Percentiles rank a stretch among this genome's conserved stretches.
phyloP scores from a whole-genome alignment of 1,140 invertebrate species.

The Habropoda laboriosa region DNA sequence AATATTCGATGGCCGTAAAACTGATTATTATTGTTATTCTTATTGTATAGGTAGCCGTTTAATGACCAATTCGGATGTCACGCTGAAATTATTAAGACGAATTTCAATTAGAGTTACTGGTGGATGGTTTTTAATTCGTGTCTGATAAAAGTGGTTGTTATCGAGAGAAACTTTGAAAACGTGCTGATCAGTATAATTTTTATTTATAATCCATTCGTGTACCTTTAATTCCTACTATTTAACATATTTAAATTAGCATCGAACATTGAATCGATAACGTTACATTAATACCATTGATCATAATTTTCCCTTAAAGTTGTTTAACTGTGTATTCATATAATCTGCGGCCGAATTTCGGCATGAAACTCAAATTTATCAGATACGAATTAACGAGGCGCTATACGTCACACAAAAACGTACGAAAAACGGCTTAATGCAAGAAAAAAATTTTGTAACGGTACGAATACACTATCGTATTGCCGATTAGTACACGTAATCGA shows the following conservation, averaged over 20 bases:
- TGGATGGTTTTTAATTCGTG: conserved; percentile 16
- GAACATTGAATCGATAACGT: not conserved
- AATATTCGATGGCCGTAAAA: conserved; percentile 6
- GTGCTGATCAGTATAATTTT: too few species aligned
- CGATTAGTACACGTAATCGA: conserved; percentile 47
- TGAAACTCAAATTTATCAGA: not conserved
- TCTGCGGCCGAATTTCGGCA: not conserved
- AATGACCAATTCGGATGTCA: not conserved
- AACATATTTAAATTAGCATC: not conserved
- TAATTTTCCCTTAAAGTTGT: not conserved
- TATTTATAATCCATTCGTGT: not conserved
- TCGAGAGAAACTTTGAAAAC: not conserved
- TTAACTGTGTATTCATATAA: not conserved
- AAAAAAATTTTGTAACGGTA: conserved; percentile 30
- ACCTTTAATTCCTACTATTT: not conserved
- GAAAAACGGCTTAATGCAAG: conserved; percentile 30
- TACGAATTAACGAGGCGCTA: conserved; percentile 8
- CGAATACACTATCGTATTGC: conserved; percentile 31
- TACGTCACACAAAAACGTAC: conserved; percentile 18
- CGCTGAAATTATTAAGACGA: conserved; percentile 20
- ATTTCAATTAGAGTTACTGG: conserved; percentile 2
- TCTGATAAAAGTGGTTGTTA: conserved; percentile 10
- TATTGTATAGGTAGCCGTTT: conserved; percentile 12
- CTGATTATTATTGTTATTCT: not conserved
- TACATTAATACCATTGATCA: not conserved